Evolutionary conservation across 2,888 invertebrate species (phyloP).

Genomic region (Epirrhoe tristata): DNA sequence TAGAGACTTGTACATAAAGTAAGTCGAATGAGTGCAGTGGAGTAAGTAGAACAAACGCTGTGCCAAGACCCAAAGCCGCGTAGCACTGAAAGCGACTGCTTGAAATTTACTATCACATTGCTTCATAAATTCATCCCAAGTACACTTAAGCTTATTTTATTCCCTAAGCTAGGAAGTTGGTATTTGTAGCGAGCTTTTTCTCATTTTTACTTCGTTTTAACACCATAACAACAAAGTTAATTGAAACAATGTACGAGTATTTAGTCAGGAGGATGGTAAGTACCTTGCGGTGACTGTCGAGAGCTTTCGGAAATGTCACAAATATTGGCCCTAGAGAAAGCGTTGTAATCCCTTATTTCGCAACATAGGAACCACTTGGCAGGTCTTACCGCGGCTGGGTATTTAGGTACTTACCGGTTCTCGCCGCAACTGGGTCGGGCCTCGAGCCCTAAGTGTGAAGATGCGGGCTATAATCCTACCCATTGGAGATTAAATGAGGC

Average conservation of each 20-base stretch:
- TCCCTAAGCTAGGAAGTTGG: conserved; percentile 4
- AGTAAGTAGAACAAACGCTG: conserved; percentile 6
- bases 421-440: conserved; percentile 14
- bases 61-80: conserved; percentile 22
- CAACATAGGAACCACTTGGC: conserved; percentile 7
- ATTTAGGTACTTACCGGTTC: conserved; percentile 6
- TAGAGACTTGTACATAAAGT: conserved; percentile 7
- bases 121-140: conserved; percentile 26
- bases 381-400: conserved; percentile 10
- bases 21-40: neutral
- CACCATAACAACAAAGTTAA: neutral
- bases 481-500: conserved; percentile 18
- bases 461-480: conserved; percentile 27
- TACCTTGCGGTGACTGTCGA: neutral
- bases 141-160: conserved; percentile 27
- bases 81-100: conserved; percentile 7
- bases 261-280: neutral
- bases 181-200: neutral
- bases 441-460: conserved; percentile 21
- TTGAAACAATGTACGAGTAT: neutral
- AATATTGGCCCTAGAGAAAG: conserved; percentile 4
- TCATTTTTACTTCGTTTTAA: neutral
- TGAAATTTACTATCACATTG: conserved; percentile 25
- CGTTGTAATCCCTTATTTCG: conserved; percentile 13
- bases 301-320: conserved; percentile 15